Evolutionary conservation across 2,797 vertebrate species (phyloP), one percentile per base, ranked within the genome.

Genomic region (Lacerta agilis): DNA sequence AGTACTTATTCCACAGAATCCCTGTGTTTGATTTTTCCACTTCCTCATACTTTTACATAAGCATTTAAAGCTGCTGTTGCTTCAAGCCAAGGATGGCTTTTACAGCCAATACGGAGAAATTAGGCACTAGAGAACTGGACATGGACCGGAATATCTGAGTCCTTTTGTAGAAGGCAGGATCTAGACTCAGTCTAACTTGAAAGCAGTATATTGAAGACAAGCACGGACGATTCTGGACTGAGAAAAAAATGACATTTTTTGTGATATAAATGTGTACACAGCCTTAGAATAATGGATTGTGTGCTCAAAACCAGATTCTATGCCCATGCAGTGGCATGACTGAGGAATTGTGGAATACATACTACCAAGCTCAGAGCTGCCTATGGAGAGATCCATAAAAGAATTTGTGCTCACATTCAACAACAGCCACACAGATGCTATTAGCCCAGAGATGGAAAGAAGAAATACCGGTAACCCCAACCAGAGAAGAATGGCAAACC

Each of bases 1-100:
- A 58, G 84, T 33, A 92, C 89, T 92, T 94, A 82, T 82, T 94
- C 87, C 90, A 91, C 88, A 86, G 87, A 90, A 92, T 94, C 88
- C 25, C 89, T 90, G 76, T 89, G 36, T 66, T 69, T 58, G 41
- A 13, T 83, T 87, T 49, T 87, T 87, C 86, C 0, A 0, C 75
- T 83, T 79, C 86, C 81, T 93, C 43, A 3, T 69, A 58, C 75
- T 33, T 55, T 89, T 88, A 69, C 64, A 85, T 81, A 0, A 29
- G 87, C 91, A 49, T 86, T 92, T 88, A 72, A 45, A 43, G 36
- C 58, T 55, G 25, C 23, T 58, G 45, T 49, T 79, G 29, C 64
- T 64, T 49, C 6, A 5, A 36, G 23, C 58, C 67, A 71, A 72
- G 82, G 0, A 0, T 27, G 58, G 2, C 33, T 73, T 73, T 33